phyloP scores from a whole-genome alignment of 64 coral and sea anemone species.

The Stylophora pistillata region DNA sequence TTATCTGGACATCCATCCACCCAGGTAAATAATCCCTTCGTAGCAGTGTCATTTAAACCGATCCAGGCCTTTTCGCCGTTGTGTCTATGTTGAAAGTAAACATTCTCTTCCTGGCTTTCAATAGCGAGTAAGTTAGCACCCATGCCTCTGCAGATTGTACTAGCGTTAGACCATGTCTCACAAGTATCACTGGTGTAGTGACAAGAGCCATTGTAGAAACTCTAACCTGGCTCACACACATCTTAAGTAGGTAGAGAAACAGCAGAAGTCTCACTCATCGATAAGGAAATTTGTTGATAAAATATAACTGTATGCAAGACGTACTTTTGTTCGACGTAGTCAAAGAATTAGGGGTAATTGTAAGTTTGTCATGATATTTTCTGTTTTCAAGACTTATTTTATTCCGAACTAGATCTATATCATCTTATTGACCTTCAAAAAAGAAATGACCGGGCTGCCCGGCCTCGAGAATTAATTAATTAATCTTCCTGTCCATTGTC shows the following conservation, averaged over 20 bases:
- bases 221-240: slow-evolving; percentile 57
- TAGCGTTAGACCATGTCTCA: slow-evolving; percentile 50
- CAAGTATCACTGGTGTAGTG: slow-evolving; percentile 61
- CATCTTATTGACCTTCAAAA: too few relatives aligned
- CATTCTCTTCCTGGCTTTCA: slow-evolving; percentile 81
- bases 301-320: too few relatives aligned
- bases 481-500: too few relatives aligned
- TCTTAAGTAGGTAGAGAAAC: slow-evolving; percentile 2
- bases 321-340: too few relatives aligned
- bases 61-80: slow-evolving; percentile 73
- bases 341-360: too few relatives aligned
- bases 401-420: too few relatives aligned
- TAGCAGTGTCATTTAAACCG: slow-evolving; percentile 75
- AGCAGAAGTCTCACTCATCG: too few relatives aligned
- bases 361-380: too few relatives aligned
- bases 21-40: slow-evolving; percentile 65
- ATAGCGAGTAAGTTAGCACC: slow-evolving; percentile 35
- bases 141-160: slow-evolving; percentile 27
- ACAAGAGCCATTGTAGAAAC: slow-evolving; percentile 74
- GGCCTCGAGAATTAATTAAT: too few relatives aligned
- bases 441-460: too few relatives aligned
- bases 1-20: slow-evolving; percentile 48
- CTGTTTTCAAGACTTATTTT: too few relatives aligned
- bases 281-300: too few relatives aligned
- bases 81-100: slow-evolving; percentile 63